phyloP scores from a whole-genome alignment of 1,140 invertebrate species.

The Maconellicoccus hirsutus region DNA sequence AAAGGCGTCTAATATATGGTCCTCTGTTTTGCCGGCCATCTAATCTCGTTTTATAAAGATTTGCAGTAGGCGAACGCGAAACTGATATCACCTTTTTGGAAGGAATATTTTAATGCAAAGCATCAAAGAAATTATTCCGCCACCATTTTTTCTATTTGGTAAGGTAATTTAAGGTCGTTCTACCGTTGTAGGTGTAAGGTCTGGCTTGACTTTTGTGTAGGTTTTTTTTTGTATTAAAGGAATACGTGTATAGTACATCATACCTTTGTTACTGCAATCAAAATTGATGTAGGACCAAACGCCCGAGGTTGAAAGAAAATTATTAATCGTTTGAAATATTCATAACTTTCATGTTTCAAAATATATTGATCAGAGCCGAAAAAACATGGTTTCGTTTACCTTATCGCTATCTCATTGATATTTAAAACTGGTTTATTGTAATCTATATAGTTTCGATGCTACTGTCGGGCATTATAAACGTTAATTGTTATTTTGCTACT shows the following conservation, averaged over 20 bases:
- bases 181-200: constrained; percentile 7
- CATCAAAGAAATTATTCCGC: constrained; percentile 3
- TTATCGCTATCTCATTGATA: no score
- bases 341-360: not conserved
- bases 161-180: not conserved
- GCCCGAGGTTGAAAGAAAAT: not conserved
- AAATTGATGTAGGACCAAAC: not conserved
- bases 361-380: no score
- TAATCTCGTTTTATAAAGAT: not conserved
- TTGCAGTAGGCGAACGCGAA: not conserved
- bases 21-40: not conserved
- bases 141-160: not conserved
- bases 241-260: not conserved
- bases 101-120: not conserved
- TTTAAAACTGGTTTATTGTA: no score
- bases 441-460: no score
- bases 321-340: not conserved
- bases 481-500: no score
- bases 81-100: constrained; percentile 3
- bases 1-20: not conserved
- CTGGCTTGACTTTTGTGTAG: constrained; percentile 2
- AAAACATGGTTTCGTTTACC: no score
- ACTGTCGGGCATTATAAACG: no score
- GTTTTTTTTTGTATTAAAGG: not conserved
- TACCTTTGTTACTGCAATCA: not conserved